Base-by-base conservation (phyloP, 2,113 vertebrate species). In the Emydocephalus ijimae region DNA sequence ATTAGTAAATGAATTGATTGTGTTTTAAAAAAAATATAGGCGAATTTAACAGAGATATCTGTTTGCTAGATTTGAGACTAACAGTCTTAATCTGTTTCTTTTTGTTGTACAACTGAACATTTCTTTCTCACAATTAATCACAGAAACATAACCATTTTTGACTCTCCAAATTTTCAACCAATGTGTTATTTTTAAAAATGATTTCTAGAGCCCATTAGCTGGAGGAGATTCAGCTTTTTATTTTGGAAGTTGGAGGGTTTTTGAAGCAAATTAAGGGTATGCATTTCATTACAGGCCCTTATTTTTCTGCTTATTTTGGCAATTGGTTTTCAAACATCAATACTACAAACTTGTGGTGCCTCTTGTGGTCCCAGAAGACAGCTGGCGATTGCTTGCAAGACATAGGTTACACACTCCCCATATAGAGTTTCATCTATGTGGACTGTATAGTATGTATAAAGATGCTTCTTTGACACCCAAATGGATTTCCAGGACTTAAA, bases 1-100 rank as follows among this genome's bases (percentile, higher is more conserved):
- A 29, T 45, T 9, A 92, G 45, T 34, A 55, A 26, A 6, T 69
- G 94, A 92, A 95, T 24, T 93, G 18, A 90, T 0, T n/a, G 55
- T 64, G 29, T 57, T 57, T 61, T 26, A 3, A 81, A 81, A 81
- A 74, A 39, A 39, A 91, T 50, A 91, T 59, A 1, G 4, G 61
- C 64, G 21, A 50, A 88, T 45, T 20, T 50, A n/a, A 69, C 2
- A 81, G 4, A 89, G 56, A 89, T 29, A 92, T 57, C 20, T 85
- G 12, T 29, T 64, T 55, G 23, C 59, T 34, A 54, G 29, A 89
- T 52, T 92, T 56, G 29, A 89, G 29, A 74, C 29, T 1, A 12
- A 55, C 15, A 24, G 0, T 21, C 48, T 89, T 56, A 29, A 50
- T 45, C 23, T 4, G 15, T 81, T 81, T 69, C 26, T 69, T 81